Evolutionary conservation across 2,797 vertebrate genomes (phyloP).

Genomic region (Neoniphon sammara): DNA sequence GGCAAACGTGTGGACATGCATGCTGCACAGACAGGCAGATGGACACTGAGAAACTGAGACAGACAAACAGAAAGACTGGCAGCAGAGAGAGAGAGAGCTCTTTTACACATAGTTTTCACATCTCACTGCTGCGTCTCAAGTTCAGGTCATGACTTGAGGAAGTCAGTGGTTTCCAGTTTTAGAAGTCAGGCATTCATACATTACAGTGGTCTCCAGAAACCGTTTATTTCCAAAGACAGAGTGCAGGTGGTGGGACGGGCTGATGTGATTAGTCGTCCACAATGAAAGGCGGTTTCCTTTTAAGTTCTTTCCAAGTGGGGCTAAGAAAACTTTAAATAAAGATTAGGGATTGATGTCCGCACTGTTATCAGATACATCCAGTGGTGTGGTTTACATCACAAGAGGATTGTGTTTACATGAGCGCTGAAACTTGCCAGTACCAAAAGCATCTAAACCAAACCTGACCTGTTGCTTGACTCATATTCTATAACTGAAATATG

Average conservation of each 20-base stretch:
- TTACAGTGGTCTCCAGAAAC: constrained; percentile 14
- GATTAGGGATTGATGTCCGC: too few species aligned
- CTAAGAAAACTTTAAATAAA: too few species aligned
- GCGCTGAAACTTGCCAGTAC: neutral
- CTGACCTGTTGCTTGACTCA: neutral
- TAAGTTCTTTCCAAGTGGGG: neutral
- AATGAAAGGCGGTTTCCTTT: neutral
- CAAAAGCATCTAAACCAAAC: neutral
- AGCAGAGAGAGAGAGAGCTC: neutral
- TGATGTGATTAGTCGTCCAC: constrained; percentile 17
- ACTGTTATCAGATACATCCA: too few species aligned
- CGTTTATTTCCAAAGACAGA: constrained; percentile 15
- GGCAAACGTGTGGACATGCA: constrained; percentile 49
- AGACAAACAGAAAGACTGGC: neutral
- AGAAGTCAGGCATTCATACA: constrained; percentile 5
- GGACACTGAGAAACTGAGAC: neutral
- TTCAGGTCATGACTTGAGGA: constrained; percentile 18
- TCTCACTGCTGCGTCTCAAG: neutral
- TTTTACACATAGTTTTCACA: constrained; percentile 8
- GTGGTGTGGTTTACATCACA: too few species aligned
- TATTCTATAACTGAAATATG: constrained; percentile 3
- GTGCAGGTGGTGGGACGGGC: neutral
- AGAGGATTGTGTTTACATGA: too few species aligned
- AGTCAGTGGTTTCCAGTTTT: neutral
- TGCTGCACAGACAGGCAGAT: constrained; percentile 19